phyloP scores from a whole-genome alignment of 1,140 invertebrate genomes.

The Wasmannia auropunctata region DNA sequence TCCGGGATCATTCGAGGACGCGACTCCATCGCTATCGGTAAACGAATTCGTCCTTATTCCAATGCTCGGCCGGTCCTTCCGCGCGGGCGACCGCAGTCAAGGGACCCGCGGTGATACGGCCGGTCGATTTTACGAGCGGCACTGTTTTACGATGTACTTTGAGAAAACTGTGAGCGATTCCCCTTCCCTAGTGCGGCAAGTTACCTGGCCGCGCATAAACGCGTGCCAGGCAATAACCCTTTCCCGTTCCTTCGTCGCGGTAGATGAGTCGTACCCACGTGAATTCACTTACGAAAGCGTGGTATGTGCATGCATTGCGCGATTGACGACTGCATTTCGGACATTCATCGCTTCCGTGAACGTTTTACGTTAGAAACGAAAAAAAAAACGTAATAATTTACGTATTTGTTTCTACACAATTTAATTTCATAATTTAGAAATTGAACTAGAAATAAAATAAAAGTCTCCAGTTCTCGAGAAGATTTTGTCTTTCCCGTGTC shows the following conservation, averaged over 20 bases:
- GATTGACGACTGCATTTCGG: background rate
- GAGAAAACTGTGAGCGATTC: constrained; percentile 49
- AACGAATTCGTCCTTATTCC: constrained; percentile 61
- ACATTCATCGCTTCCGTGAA: background rate
- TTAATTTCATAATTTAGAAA: background rate
- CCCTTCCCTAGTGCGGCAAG: background rate
- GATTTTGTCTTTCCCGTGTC: background rate
- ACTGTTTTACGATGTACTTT: constrained; percentile 68
- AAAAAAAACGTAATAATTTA: background rate
- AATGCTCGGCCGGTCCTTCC: constrained; percentile 12
- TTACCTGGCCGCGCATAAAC: constrained; percentile 54
- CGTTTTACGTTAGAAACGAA: background rate
- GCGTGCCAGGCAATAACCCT: constrained; percentile 34
- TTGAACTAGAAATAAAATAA: background rate
- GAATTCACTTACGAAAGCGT: background rate
- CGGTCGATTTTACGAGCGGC: constrained; percentile 68
- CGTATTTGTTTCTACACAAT: background rate
- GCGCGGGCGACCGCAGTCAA: background rate
- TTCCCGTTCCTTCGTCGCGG: constrained; percentile 6
- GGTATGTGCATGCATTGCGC: background rate
- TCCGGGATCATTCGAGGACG: constrained; percentile 24
- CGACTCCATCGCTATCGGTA: constrained; percentile 29
- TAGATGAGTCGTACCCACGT: background rate
- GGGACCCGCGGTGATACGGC: constrained; percentile 22
- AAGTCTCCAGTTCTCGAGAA: background rate